phyloP scores from a whole-genome alignment of 2,888 invertebrate genomes.

The Neocrepidodera transversa region DNA sequence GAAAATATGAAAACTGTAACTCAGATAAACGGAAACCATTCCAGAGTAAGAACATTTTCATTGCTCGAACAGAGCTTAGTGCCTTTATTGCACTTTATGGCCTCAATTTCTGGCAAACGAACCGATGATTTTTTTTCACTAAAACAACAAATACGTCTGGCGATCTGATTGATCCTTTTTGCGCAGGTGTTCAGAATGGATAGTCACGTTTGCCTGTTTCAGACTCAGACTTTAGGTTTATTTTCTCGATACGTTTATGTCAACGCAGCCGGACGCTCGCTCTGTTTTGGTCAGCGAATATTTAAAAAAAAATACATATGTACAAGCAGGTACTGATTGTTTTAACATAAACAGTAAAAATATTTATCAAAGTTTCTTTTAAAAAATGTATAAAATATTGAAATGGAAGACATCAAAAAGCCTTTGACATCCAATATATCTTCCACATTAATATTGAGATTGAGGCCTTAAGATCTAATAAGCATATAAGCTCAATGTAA shows the following conservation, averaged over 20 bases:
- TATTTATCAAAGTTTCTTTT: too few relatives aligned
- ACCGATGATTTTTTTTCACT: conserved; percentile 11
- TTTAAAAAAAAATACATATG: conserved; percentile 4
- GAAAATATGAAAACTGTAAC: background rate
- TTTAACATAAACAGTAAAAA: too few relatives aligned
- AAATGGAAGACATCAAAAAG: too few relatives aligned
- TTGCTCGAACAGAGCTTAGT: background rate
- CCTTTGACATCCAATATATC: too few relatives aligned
- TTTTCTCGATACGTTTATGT: background rate
- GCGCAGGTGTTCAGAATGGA: conserved; percentile 17
- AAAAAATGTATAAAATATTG: too few relatives aligned
- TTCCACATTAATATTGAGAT: too few relatives aligned
- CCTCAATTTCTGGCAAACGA: conserved; percentile 15
- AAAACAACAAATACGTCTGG: conserved; percentile 19
- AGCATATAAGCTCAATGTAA: too few relatives aligned
- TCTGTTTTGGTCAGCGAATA: background rate
- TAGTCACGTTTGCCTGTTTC: conserved; percentile 3
- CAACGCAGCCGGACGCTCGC: background rate
- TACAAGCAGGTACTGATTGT: too few relatives aligned
- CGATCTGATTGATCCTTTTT: conserved; percentile 18
- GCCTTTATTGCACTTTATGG: conserved; percentile 16
- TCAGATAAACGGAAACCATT: background rate
- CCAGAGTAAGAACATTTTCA: background rate
- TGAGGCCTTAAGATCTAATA: too few relatives aligned
- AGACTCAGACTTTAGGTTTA: background rate